A percentile compares a stretch with the other conserved stretches of the same genome.
Evolutionary conservation across 1,140 invertebrate species (phyloP).

Genomic region (Pinna nobilis): DNA sequence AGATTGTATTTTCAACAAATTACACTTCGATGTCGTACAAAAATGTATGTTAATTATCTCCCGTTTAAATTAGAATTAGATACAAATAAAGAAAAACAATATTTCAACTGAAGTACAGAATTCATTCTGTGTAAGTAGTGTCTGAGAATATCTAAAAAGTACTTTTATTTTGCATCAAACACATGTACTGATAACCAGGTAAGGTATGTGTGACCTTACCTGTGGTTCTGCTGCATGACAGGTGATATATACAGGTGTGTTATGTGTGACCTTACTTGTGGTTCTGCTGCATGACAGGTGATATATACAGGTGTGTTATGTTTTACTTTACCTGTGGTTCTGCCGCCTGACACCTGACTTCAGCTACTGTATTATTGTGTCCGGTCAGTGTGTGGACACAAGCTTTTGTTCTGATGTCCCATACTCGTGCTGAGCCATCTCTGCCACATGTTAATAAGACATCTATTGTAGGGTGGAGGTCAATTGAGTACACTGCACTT

Average conservation of each 20-base stretch:
- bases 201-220: slow-evolving; percentile 76
- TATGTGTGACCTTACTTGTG: slow-evolving; percentile 86
- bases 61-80: too few relatives aligned
- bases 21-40: too few relatives aligned
- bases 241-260: slow-evolving; percentile 78
- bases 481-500: slow-evolving; percentile 95
- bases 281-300: slow-evolving; percentile 92
- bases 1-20: too few relatives aligned
- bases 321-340: slow-evolving; percentile 89
- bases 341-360: slow-evolving; percentile 90
- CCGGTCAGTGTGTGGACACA: slow-evolving; percentile 98
- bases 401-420: slow-evolving; percentile 99
- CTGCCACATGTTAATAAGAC: slow-evolving; percentile 94
- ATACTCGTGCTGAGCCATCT: slow-evolving; percentile 88
- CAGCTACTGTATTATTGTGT: slow-evolving; percentile 97
- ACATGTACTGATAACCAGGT: not conserved
- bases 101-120: too few relatives aligned
- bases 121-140: too few relatives aligned
- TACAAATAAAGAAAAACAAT: too few relatives aligned
- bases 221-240: slow-evolving; percentile 96
- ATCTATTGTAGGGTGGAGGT: slow-evolving; percentile 97
- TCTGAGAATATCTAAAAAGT: not conserved
- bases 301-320: slow-evolving; percentile 97
- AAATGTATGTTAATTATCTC: too few relatives aligned
- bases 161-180: not conserved